Base-by-base conservation (phyloP, 2,888 invertebrate species). In the Melanargia galathea region DNA sequence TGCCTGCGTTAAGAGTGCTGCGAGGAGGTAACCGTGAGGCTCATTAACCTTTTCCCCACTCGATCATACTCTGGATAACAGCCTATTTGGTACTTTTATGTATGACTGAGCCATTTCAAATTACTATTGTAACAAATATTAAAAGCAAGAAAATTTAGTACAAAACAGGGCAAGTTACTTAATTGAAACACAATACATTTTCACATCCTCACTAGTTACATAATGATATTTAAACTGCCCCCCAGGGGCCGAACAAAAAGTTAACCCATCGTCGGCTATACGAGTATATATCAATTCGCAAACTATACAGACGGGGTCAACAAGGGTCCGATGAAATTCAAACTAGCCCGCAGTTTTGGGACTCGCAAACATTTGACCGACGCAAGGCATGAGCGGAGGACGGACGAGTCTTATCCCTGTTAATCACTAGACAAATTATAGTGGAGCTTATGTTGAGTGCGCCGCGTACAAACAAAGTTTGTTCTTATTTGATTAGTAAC, bases 271-370 rank as follows among this genome's bases (percentile, higher is more conserved):
- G 82, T n/a, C n/a, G n/a, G 5, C 38, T 38, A 6, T 30, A 73
- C n/a, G 75, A 72, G 71, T 64, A 69, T 73, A 74, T 78, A 81
- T 83, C 83, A 80, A 80, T 81, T 71, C 73, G 63, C 67, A 63
- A 69, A 69, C 70, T 64, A 66, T 57, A 55, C 63, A 60, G 64
- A 64, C 74, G 77, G 71, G 82, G 77, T 77, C 78, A 73, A 75
- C 76, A 74, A 74, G 75, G 73, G 75, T 65, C 63, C 51, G 73
- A 68, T 73, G 70, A 75, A 80, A 78, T 79, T 75, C 75, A 75
- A 79, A 80, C 82, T 79, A 79, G 74, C 77, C 75, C 72, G 72
- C 71, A 74, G 72, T 74, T 69, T 69, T 63, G 72, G 71, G 66
- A 63, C 66, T 61, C 61, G 61, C 76, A 77, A 79, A 79, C 78